These are phyloP conservation scores for Holothuria glaberrima DNA, from an alignment of 35 echinoderm and acorn worm species.

Conservation along the genomic window DNA sequence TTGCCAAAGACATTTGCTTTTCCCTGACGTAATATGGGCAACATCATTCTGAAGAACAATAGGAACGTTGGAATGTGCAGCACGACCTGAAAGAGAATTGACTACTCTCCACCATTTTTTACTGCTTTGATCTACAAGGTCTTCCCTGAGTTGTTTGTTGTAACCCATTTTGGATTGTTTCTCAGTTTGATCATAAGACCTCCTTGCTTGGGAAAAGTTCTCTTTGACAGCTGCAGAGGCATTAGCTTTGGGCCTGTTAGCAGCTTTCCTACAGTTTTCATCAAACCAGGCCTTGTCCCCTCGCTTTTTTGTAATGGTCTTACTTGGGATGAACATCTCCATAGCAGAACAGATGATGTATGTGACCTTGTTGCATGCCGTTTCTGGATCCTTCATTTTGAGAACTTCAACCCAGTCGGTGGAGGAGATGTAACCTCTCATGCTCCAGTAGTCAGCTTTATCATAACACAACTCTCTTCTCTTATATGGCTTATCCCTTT, in stretches of 20 bases:
- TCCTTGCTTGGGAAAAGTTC: conserved; percentile 60
- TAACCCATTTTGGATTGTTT: conserved; percentile 23
- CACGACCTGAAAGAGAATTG: no score
- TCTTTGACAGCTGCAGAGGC: conserved; percentile 34
- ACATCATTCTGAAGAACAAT: no score
- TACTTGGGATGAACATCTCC: conserved; percentile 62
- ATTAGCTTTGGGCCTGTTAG: conserved; percentile 33
- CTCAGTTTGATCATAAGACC: conserved; percentile 49
- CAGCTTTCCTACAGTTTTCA: conserved; percentile 59
- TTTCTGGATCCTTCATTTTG: not conserved
- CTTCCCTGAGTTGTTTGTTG: conserved; percentile 10
- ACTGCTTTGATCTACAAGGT: no score
- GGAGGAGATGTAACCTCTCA: no score
- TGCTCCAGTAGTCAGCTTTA: conserved; percentile 42
- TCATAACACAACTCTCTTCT: conserved; percentile 51
- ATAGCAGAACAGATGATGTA: conserved; percentile 61
- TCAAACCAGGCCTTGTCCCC: conserved; percentile 72
- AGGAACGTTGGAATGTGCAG: no score
- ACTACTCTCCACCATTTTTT: no score
- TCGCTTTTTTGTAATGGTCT: conserved; percentile 54
- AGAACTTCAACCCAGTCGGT: no score
- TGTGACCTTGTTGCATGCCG: conserved; percentile 11
- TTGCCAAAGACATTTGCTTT: no score
- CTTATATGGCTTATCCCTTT: conserved; percentile 61
- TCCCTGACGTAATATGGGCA: no score